Conservation (phyloP, 2,113 vertebrate genomes). For the Ovis canadensis region DNA sequence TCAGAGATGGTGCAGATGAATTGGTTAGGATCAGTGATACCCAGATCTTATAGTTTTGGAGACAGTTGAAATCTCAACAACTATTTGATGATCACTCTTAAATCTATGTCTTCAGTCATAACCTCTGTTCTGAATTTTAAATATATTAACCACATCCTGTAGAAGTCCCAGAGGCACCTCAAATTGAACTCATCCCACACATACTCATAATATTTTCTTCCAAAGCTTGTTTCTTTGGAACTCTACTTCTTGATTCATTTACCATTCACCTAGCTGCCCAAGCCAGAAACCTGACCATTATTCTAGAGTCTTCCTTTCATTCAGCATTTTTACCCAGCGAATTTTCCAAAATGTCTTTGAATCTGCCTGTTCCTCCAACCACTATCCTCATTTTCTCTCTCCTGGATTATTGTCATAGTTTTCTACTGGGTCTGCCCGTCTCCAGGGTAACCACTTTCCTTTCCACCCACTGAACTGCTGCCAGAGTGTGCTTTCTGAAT, state of each 20-base stretch:
- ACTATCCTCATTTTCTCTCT: constrained; percentile 65
- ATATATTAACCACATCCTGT: neutral
- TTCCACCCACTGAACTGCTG: constrained; percentile 66
- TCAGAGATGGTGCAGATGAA: constrained; percentile 30
- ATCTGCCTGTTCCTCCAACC: constrained; percentile 29
- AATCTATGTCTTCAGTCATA: neutral
- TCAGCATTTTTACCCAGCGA: neutral
- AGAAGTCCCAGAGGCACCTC: neutral
- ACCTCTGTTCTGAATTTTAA: neutral
- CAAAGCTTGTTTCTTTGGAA: neutral
- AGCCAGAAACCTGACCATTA: neutral
- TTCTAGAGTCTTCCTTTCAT: neutral
- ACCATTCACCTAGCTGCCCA: neutral
- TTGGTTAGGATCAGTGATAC: neutral
- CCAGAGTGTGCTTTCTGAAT: constrained; percentile 68
- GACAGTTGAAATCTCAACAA: neutral
- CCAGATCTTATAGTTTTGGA: neutral
- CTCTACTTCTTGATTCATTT: neutral
- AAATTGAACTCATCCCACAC: neutral
- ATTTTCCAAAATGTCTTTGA: constrained; percentile 41
- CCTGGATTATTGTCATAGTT: constrained; percentile 64
- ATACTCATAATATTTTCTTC: neutral
- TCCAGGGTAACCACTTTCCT: constrained; percentile 69
- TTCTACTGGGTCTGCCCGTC: constrained; percentile 57
- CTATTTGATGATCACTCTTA: neutral